Percentiles rank a stretch among this genome's conserved stretches.
phyloP scores from a whole-genome alignment of 2,888 invertebrate genomes.

The Heliconius hortense region DNA sequence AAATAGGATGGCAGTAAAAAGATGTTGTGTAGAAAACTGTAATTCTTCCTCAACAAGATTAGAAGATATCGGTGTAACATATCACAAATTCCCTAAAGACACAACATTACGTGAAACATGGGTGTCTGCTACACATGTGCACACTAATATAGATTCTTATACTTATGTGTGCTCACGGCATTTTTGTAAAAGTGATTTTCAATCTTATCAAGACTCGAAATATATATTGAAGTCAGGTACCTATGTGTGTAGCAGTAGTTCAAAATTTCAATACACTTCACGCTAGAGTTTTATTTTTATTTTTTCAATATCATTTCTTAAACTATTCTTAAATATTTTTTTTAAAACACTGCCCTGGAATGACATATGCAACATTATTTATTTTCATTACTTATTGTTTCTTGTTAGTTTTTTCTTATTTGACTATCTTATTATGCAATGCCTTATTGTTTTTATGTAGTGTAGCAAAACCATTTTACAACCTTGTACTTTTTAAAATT shows the following conservation, averaged over 20 bases:
- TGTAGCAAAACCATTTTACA: background rate
- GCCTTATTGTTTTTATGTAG: constrained; percentile 13
- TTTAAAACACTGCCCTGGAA: background rate
- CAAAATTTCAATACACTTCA: constrained; percentile 2
- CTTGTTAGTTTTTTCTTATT: background rate
- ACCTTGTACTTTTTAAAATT: background rate
- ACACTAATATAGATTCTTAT: constrained; percentile 78
- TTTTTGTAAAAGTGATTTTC: constrained; percentile 88
- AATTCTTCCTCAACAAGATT: constrained; percentile 82
- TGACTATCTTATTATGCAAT: background rate
- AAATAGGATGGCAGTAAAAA: constrained; percentile 81
- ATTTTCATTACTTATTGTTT: background rate
- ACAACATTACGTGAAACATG: constrained; percentile 82
- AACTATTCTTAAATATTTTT: background rate
- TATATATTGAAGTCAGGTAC: constrained; percentile 84
- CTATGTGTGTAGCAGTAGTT: constrained; percentile 38
- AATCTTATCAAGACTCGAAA: constrained; percentile 86
- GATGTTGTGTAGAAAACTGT: constrained; percentile 85
- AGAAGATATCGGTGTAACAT: constrained; percentile 87
- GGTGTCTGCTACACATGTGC: constrained; percentile 83
- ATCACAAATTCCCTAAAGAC: constrained; percentile 88
- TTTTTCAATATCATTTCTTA: constrained; percentile 25
- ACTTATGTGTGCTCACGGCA: constrained; percentile 88
- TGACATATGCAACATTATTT: background rate
- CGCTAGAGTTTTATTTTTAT: constrained; percentile 27